Conservation (phyloP, 2,113 vertebrate genomes). For the Lophius piscatorius region DNA sequence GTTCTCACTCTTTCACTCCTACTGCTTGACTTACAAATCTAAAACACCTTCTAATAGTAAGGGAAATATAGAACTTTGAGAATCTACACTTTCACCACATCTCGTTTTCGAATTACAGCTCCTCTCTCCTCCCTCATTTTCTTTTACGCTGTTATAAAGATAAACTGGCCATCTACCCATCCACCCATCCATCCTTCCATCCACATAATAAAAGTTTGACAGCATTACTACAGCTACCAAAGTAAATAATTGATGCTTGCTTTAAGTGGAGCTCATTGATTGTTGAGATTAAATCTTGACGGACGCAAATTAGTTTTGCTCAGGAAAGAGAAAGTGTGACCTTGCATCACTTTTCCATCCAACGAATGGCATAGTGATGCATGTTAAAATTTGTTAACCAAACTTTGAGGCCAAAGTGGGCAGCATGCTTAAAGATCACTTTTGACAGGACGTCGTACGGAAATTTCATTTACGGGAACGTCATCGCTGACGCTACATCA, state of each 20-base stretch:
- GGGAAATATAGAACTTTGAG: no score
- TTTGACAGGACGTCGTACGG: not conserved
- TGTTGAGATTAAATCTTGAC: conserved; percentile 6
- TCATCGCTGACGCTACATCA: no score
- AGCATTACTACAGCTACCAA: conserved; percentile 9
- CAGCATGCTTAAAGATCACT: not conserved
- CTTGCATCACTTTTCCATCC: conserved; percentile 13
- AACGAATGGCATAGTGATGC: conserved; percentile 7
- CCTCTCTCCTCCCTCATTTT: not conserved
- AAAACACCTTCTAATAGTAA: no score
- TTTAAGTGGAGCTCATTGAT: no score
- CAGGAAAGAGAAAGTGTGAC: not conserved
- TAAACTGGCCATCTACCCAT: not conserved
- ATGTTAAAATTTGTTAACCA: no score
- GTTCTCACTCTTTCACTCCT: no score
- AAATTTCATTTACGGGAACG: no score
- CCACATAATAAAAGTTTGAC: not conserved
- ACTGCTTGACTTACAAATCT: no score
- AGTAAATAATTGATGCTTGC: no score
- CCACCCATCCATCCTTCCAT: not conserved
- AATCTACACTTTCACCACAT: no score
- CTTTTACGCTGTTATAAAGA: not conserved
- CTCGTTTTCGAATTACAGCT: no score
- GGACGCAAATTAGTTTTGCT: conserved; percentile 18
- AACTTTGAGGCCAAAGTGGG: not conserved